These are phyloP conservation scores for Agonopterix heracliana DNA, from an alignment of 2,888 invertebrate species.

Conservation along the genomic window DNA sequence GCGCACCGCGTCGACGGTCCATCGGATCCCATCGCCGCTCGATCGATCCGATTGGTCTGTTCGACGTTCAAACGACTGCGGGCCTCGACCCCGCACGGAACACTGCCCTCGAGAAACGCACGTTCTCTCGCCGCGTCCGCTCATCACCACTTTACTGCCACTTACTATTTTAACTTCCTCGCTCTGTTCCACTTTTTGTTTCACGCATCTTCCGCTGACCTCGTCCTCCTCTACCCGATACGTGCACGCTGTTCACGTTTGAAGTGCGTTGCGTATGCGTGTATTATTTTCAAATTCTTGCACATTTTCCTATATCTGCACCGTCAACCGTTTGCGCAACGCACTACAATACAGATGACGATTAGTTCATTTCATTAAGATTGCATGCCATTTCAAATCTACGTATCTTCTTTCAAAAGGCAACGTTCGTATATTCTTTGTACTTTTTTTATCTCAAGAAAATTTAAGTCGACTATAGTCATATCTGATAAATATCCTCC, in stretches of 20 bases:
- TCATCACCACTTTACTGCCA: constrained; percentile 72
- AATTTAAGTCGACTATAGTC: no score
- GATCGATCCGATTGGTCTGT: constrained; percentile 31
- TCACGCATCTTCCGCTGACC: constrained; percentile 64
- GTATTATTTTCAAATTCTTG: neutral
- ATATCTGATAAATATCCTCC: no score
- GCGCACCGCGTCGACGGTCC: constrained; percentile 20
- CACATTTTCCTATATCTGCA: neutral
- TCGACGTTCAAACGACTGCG: constrained; percentile 35
- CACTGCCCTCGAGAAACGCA: constrained; percentile 63
- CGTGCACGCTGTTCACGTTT: constrained; percentile 53
- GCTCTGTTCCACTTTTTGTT: constrained; percentile 57
- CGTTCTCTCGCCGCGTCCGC: constrained; percentile 59
- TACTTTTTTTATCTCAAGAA: constrained; percentile 4
- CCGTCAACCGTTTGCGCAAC: constrained; percentile 20
- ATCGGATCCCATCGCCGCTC: constrained; percentile 9
- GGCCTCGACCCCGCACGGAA: constrained; percentile 71
- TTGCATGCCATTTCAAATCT: constrained; percentile 31
- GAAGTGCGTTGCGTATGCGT: constrained; percentile 25
- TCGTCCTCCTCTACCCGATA: constrained; percentile 53
- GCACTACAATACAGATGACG: constrained; percentile 13
- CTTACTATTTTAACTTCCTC: constrained; percentile 65
- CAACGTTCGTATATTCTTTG: constrained; percentile 25
- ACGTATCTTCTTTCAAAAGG: constrained; percentile 6
- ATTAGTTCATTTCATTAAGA: constrained; percentile 21